Evolutionary conservation across 2,113 vertebrate species (phyloP), one percentile per base, ranked within the genome.

Genomic region (Campylorhamphus procurvoides): DNA sequence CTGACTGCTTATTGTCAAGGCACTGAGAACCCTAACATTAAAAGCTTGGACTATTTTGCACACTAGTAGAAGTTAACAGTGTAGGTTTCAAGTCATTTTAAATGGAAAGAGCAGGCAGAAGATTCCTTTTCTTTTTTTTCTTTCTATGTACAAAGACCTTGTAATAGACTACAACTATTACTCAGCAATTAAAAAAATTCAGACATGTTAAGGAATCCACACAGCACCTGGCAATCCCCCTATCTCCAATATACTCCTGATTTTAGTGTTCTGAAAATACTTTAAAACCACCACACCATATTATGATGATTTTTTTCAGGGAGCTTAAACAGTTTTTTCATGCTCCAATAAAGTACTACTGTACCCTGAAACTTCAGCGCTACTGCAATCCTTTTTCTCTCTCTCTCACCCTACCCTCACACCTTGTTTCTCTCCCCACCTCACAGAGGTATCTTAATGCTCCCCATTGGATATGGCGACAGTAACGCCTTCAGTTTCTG

Each of bases 381-480:
- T 93, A 97, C 90, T 83, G 86, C 97, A 96, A 97, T 93, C 86
- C 74, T 96, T 95, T 97, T 90, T 94, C 73, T 87, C 62, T 79
- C 96, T 63, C 90, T 77, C 77, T 92, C 87, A 39, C 44, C 75
- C 93, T 90, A 77, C 46, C 56, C 72, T 49, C 86, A 95, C 92
- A 92, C 56, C 87, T 96, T 33, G 1, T 64, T 49, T 63, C 87
- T 89, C 62, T 86, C 83, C 93, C 82, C 87, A 97, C 96, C 97
- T 98, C 97, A 97, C 74, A 95, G 96, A 98, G 97, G 97, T 92
- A 96, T 93, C 68, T 98, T 90, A 98, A 87, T 98, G 98, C 50
- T 98, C 98, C 95, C 98, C 99, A 44, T 99, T 99, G 95, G 98
- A 98, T 91, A 99, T 82, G 95, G 97, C 98, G 75, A 99, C 90